These are phyloP conservation scores for Drosophila pseudotalamancana DNA, from an alignment of 2,888 invertebrate genomes.

Conservation along the genomic window DNA sequence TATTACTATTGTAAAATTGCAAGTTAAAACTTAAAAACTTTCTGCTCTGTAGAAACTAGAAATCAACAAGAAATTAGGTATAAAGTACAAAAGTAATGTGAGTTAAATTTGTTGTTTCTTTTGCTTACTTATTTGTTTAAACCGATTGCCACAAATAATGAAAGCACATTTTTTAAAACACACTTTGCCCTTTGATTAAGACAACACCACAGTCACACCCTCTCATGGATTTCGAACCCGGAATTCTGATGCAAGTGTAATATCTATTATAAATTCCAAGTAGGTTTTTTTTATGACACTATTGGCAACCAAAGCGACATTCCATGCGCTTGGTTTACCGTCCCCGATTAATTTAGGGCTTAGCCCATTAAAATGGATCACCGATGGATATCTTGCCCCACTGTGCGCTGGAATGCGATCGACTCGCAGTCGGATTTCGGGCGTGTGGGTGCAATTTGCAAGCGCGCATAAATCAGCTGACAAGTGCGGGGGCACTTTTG, in stretches of 20 bases:
- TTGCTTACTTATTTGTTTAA: too few species aligned
- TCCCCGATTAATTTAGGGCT: constrained; percentile 2
- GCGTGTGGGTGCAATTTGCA: constrained; percentile 77
- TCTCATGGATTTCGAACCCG: neutral
- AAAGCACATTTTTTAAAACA: too few species aligned
- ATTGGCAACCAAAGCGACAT: constrained; percentile 1
- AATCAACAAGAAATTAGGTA: too few species aligned
- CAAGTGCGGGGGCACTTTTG: constrained; percentile 75
- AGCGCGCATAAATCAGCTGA: constrained; percentile 72
- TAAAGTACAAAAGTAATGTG: too few species aligned
- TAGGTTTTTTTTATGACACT: neutral
- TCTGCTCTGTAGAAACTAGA: too few species aligned
- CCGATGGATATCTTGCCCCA: constrained; percentile 39
- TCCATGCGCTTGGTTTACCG: constrained; percentile 3
- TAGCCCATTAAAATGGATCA: constrained; percentile 1
- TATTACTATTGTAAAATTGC: too few species aligned
- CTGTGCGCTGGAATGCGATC: constrained; percentile 70
- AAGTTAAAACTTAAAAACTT: too few species aligned
- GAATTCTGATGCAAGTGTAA: neutral
- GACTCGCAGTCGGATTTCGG: constrained; percentile 51
- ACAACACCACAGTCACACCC: too few species aligned
- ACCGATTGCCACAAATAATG: too few species aligned
- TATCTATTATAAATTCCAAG: neutral
- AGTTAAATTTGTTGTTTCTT: too few species aligned
- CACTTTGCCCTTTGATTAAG: too few species aligned